Evolutionary conservation across 1,140 invertebrate species (phyloP).

Genomic region (Rhynchophorus ferrugineus): DNA sequence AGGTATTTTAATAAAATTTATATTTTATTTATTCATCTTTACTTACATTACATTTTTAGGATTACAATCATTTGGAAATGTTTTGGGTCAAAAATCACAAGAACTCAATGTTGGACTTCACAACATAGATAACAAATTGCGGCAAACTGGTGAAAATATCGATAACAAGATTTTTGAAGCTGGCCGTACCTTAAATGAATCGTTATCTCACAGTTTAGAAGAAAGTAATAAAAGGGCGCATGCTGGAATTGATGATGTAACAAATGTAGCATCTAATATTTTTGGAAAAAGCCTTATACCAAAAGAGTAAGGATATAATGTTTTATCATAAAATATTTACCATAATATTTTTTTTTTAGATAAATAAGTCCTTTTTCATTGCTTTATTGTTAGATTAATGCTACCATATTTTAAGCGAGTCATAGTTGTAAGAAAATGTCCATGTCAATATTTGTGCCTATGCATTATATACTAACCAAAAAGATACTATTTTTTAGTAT

Average conservation of each 20-base stretch:
- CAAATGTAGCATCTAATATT: conserved; percentile 21
- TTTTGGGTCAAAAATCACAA: conserved; percentile 17
- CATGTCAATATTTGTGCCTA: conserved; percentile 12
- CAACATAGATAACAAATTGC: conserved; percentile 22
- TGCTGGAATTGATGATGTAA: conserved; percentile 25
- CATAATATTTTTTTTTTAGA: not conserved
- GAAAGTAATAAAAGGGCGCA: conserved; percentile 28
- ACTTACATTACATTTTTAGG: conserved; percentile 8
- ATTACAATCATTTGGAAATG: conserved; percentile 13
- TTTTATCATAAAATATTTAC: too few relatives aligned
- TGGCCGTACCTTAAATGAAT: conserved; percentile 18
- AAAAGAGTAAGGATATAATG: conserved; percentile 22
- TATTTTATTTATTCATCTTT: conserved; percentile 1
- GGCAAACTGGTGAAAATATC: conserved; percentile 16
- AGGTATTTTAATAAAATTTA: not conserved
- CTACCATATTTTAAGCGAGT: not conserved
- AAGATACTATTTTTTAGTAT: not conserved
- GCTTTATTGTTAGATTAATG: not conserved
- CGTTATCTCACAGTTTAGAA: conserved; percentile 22
- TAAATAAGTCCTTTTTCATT: not conserved
- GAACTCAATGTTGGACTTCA: conserved; percentile 22
- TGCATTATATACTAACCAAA: not conserved
- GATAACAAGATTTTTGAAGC: conserved; percentile 28
- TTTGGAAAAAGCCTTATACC: conserved; percentile 25
- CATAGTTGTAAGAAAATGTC: not conserved